These are phyloP conservation scores for Choristoneura rosaceana DNA, from an alignment of 2,888 invertebrate genomes.

Conservation along the genomic window DNA sequence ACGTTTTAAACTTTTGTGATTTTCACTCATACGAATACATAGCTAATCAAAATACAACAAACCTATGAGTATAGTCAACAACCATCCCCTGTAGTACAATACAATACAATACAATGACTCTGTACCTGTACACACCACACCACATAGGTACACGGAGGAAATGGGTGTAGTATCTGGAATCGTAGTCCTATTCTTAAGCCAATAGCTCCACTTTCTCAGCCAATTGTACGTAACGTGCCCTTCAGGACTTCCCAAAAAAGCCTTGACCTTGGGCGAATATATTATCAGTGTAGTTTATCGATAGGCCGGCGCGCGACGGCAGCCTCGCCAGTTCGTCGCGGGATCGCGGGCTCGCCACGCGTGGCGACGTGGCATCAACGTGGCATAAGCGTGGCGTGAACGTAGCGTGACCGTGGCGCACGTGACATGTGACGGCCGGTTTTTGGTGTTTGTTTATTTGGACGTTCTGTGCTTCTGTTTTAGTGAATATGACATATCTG, in stretches of 20 bases:
- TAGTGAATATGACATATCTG: conserved; percentile 20
- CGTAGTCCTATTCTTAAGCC: not conserved
- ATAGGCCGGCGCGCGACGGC: conserved; percentile 50
- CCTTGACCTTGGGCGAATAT: conserved; percentile 41
- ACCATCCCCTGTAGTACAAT: too few species aligned
- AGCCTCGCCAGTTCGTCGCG: conserved; percentile 52
- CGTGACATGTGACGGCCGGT: conserved; percentile 23
- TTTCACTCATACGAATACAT: too few species aligned
- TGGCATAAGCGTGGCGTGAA: conserved; percentile 37
- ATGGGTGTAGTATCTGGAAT: too few species aligned
- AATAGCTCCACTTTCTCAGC: not conserved
- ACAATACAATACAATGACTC: too few species aligned
- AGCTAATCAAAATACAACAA: too few species aligned
- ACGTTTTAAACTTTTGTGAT: too few species aligned
- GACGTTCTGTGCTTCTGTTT: conserved; percentile 28
- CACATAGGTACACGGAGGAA: too few species aligned
- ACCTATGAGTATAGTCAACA: too few species aligned
- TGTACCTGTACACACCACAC: too few species aligned
- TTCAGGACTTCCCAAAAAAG: conserved; percentile 19
- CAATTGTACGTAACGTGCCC: conserved; percentile 4
- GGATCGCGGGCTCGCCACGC: conserved; percentile 52
- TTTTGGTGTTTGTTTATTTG: conserved; percentile 35
- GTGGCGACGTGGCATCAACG: conserved; percentile 31
- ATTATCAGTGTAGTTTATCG: conserved; percentile 44
- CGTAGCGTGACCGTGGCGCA: conserved; percentile 1